Conservation (phyloP, 2,113 vertebrate genomes). For the Oplegnathus fasciatus region DNA sequence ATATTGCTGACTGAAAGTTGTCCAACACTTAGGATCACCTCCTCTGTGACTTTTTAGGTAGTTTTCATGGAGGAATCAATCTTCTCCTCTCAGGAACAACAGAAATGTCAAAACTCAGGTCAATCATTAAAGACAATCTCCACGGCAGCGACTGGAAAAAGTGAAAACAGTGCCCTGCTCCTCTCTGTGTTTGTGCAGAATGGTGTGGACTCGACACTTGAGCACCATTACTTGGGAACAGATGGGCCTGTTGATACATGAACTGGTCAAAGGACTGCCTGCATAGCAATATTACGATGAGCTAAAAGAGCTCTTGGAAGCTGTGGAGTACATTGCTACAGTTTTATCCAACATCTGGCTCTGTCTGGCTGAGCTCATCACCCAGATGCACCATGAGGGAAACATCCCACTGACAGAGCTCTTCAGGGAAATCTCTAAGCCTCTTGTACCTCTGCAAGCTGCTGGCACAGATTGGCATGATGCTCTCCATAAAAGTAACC, state of each 20-base stretch:
- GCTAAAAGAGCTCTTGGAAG: background rate
- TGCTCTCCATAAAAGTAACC: background rate
- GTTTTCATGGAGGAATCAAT: background rate
- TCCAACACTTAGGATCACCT: background rate
- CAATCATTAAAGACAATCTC: background rate
- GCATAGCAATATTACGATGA: background rate
- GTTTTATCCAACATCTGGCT: conserved; percentile 29
- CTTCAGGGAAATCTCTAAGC: background rate
- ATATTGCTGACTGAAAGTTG: background rate
- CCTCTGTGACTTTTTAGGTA: background rate
- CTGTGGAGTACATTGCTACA: background rate
- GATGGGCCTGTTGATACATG: conserved; percentile 8
- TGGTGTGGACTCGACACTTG: conserved; percentile 7
- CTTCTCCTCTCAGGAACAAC: background rate
- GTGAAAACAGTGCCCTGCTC: background rate
- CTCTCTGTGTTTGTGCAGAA: background rate
- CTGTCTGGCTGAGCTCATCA: conserved; percentile 5
- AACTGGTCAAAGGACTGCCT: background rate
- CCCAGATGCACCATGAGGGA: conserved; percentile 7
- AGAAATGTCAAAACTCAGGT: background rate
- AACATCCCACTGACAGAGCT: background rate
- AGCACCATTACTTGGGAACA: conserved; percentile 5
- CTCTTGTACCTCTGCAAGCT: background rate
- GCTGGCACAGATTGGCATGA: background rate
- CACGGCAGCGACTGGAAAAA: background rate